Conservation (phyloP, 92 coral and sea anemone genomes). For the Palythoa grandis region DNA sequence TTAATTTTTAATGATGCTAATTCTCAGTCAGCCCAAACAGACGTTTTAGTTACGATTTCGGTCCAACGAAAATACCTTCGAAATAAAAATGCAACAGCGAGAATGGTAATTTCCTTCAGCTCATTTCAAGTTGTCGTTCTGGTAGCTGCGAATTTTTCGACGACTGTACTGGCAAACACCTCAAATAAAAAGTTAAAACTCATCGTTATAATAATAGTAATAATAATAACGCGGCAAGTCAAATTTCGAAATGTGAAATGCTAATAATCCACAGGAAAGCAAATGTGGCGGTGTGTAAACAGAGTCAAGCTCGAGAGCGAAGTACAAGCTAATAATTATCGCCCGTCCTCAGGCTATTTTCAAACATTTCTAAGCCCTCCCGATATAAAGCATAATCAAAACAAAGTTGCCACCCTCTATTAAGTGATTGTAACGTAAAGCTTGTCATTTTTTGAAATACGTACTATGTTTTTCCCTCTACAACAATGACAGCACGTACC, state of each 20-base stretch:
- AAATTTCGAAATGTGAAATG: background rate
- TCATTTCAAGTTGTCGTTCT: no score
- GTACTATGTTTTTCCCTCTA: no score
- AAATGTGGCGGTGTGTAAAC: background rate
- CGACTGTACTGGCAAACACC: no score
- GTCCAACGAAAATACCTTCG: no score
- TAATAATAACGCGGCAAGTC: background rate
- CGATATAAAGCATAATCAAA: background rate
- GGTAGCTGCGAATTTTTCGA: no score
- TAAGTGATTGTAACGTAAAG: background rate
- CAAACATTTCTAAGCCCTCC: background rate
- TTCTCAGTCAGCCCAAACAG: no score
- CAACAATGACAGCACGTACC: background rate
- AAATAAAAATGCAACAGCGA: no score
- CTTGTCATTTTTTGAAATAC: background rate
- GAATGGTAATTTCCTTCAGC: no score
- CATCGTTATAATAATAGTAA: background rate
- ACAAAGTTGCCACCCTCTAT: background rate
- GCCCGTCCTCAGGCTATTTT: constrained; percentile 6
- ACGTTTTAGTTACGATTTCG: no score
- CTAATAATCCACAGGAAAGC: background rate
- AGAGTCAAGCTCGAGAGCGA: background rate
- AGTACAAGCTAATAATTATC: background rate
- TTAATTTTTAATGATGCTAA: no score
- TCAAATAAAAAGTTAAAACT: no score